Conservation (phyloP, 2,888 invertebrate species). For the Zygogramma bicolorata region DNA sequence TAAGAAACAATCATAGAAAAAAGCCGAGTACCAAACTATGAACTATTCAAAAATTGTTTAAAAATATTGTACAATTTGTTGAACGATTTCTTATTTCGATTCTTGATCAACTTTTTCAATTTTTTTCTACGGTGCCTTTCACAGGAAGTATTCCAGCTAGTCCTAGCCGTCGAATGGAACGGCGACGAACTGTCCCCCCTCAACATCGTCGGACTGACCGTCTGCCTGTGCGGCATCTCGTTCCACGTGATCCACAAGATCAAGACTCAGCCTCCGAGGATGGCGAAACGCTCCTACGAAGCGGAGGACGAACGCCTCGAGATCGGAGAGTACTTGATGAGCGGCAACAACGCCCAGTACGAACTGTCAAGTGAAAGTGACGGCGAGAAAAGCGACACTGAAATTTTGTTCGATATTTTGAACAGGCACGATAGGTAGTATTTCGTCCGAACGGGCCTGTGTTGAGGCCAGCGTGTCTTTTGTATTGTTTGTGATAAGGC, state of each 20-base stretch:
- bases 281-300: slow-evolving; percentile 50
- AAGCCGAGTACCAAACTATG: no score
- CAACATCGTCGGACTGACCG: slow-evolving; percentile 86
- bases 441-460: no score
- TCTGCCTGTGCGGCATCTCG: slow-evolving; percentile 90
- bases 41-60: no score
- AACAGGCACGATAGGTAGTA: slow-evolving; percentile 63
- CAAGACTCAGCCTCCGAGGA: slow-evolving; percentile 43
- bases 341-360: slow-evolving; percentile 42
- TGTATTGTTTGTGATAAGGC: neutral
- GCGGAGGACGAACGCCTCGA: slow-evolving; percentile 55
- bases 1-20: no score
- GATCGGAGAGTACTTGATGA: slow-evolving; percentile 60
- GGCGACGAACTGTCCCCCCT: slow-evolving; percentile 86
- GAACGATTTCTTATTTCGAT: no score
- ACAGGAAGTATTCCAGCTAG: slow-evolving; percentile 93
- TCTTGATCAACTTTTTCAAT: slow-evolving; percentile 30
- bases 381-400: slow-evolving; percentile 66
- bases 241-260: slow-evolving; percentile 85
- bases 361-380: slow-evolving; percentile 56
- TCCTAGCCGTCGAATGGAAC: slow-evolving; percentile 87
- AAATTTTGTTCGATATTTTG: slow-evolving; percentile 69
- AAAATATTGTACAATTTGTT: no score
- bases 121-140: slow-evolving; percentile 61
- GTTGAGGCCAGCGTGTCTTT: no score